Base-by-base conservation (phyloP, 2,113 vertebrate genomes). In the Lophura nycthemera region DNA sequence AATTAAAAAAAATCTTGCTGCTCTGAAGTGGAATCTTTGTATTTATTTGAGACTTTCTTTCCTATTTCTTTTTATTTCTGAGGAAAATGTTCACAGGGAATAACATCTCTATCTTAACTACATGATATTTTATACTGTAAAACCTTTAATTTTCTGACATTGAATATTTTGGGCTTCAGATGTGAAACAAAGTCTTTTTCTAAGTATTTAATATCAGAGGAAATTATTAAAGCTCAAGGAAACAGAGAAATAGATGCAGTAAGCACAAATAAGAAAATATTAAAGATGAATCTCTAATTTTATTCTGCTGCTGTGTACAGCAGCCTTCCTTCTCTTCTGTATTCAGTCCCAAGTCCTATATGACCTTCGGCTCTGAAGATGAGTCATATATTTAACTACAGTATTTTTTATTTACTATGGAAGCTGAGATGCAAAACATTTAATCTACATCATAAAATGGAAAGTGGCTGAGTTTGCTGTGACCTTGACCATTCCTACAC, bases 351-450 rank as follows among this genome's bases (percentile, higher is more conserved):
- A 61, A 85, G 86, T 89, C 63, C 52, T 80, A 19, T n/a, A 52
- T 94, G 91, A 96, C 96, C 74, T 94, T 97, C 85, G 1, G 38
- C 78, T 89, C 85, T 67, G 50, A 96, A 96, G 93, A 94, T 83
- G 90, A 95, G 85, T 88, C 52, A 66, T 88, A 92, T 91, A 94
- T 95, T 81, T 96, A 93, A 96, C 89, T 75, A 75, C 32, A 89
- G 72, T 86, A 92, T 83, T 95, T 94, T 96, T 97, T 96, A 96
- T 97, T 96, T 97, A 96, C 90, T 89, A 84, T 93, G 56, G 83
- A 89, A 50, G 64, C 89, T 92, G 88, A 90, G 69, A 93, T 96
- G 94, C 80, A 93, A 96, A 95, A 85, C 59, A 82, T 77, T 95
- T 92, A 93, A 96, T 96, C 94, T 96, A 60, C 93, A 97, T 96